phyloP scores from a whole-genome alignment of 2,113 vertebrate genomes.

The Pelusios castaneus region DNA sequence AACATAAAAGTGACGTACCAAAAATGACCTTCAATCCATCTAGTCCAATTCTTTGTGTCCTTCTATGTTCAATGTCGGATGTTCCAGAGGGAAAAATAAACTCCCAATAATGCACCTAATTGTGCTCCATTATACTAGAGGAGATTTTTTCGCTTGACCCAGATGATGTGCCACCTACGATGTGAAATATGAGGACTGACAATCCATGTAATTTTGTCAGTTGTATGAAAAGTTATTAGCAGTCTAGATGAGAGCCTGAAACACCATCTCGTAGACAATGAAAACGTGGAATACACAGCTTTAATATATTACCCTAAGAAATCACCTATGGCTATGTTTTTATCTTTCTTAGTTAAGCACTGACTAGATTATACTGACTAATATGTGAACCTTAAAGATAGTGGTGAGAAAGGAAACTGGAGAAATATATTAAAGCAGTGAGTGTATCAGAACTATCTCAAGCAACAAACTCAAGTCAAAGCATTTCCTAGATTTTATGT shows the following conservation, averaged over 20 bases:
- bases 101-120: neutral
- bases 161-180: neutral
- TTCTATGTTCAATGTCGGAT: neutral
- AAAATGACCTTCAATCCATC: neutral
- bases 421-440: neutral
- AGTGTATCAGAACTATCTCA: neutral
- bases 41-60: neutral
- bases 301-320: neutral
- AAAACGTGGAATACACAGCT: neutral
- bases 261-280: conserved; percentile 3
- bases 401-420: neutral
- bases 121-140: neutral
- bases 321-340: neutral
- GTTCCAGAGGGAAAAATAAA: neutral
- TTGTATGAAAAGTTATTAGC: conserved; percentile 49
- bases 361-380: neutral
- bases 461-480: neutral
- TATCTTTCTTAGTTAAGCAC: neutral
- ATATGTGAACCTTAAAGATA: neutral
- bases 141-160: neutral
- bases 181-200: neutral
- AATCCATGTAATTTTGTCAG: conserved; percentile 10
- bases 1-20: neutral
- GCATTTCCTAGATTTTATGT: neutral
- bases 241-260: neutral